Evolutionary conservation across 2,797 vertebrate genomes (phyloP).

Genomic region (Poeciliopsis turneri): DNA sequence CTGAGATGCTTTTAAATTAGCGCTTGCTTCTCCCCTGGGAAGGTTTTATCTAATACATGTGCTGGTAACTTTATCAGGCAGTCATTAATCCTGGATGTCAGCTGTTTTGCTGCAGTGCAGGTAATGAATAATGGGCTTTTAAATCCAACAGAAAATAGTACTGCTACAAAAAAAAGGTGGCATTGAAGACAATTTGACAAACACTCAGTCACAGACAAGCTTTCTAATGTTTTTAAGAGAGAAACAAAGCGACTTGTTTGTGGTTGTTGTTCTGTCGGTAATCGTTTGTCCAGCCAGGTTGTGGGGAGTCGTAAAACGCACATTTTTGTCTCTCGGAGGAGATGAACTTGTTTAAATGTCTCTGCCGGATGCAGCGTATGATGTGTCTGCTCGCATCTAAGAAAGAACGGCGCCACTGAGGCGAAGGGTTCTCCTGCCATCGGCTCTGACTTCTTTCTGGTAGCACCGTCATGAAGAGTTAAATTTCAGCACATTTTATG

Average conservation of each 20-base stretch:
- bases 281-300: too few species aligned
- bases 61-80: background rate
- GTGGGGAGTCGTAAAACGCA: too few species aligned
- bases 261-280: too few species aligned
- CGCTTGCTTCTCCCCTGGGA: background rate
- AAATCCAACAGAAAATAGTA: background rate
- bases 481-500: too few species aligned
- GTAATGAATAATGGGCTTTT: background rate
- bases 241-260: background rate
- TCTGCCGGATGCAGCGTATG: too few species aligned
- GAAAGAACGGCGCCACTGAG: too few species aligned
- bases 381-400: too few species aligned
- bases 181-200: background rate
- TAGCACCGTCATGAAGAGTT: too few species aligned
- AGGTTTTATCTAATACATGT: background rate
- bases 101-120: background rate
- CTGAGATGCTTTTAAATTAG: background rate
- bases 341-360: too few species aligned
- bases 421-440: too few species aligned
- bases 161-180: background rate
- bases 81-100: constrained; percentile 2
- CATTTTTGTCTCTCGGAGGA: too few species aligned
- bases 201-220: background rate
- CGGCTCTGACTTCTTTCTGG: background rate
- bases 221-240: background rate